Conservation (phyloP, 1,140 invertebrate genomes). For the Sycobia sp. region DNA sequence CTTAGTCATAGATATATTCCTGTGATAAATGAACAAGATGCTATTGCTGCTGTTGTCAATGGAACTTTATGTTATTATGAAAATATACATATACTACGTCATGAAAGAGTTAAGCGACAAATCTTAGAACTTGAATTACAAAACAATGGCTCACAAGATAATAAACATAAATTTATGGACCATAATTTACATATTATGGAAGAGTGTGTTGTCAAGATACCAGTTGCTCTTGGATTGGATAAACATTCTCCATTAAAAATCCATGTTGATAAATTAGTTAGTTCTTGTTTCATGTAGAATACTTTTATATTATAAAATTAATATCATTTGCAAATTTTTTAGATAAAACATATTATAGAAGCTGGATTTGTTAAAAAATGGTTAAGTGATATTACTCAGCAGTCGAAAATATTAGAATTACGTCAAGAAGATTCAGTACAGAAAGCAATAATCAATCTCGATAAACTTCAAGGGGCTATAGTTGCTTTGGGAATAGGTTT, state of each 20-base stretch:
- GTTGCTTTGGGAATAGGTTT: constrained; percentile 73
- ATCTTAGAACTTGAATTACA: constrained; percentile 48
- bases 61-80: constrained; percentile 81
- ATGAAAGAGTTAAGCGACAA: constrained; percentile 66
- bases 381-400: constrained; percentile 74
- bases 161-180: constrained; percentile 45
- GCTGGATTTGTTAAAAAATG: constrained; percentile 79
- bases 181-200: constrained; percentile 78
- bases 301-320: not conserved
- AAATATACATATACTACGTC: constrained; percentile 74
- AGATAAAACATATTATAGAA: constrained; percentile 71
- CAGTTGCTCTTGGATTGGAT: constrained; percentile 77
- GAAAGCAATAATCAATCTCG: constrained; percentile 76
- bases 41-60: constrained; percentile 68
- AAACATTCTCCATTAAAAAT: constrained; percentile 80
- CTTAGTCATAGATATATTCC: constrained; percentile 72
- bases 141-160: constrained; percentile 37
- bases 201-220: constrained; percentile 79
- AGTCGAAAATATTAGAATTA: constrained; percentile 59
- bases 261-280: constrained; percentile 68
- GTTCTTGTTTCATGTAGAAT: constrained; percentile 17
- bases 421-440: constrained; percentile 60
- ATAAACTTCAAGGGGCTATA: constrained; percentile 77
- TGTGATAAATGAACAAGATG: constrained; percentile 63
- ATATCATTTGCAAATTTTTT: constrained; percentile 1